Evolutionary conservation across 2,888 invertebrate genomes (phyloP), one percentile per base, ranked within the genome.

Genomic region (Hemithea aestivaria): DNA sequence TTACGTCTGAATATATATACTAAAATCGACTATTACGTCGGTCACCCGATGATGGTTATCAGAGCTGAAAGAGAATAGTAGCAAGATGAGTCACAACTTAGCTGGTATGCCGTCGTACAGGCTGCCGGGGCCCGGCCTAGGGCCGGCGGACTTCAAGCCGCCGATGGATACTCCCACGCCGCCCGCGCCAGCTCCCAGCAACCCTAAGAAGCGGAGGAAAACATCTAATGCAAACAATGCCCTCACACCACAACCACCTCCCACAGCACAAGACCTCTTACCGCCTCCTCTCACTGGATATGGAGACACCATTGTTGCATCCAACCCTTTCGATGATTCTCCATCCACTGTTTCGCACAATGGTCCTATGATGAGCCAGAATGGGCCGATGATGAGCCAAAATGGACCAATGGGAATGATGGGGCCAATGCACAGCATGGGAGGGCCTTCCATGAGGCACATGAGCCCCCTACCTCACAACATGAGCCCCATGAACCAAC

Each of bases 241-340:
- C 40, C 78, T 88, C 45, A 88, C 91, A 64, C 91, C 92, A 53
- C 91, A 92, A 58, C 92, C 92, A 39, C 91, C 90, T 53, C 92
- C 91, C 40, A 93, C 92, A 41, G 91, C 90, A 64, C 93, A 92
- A 61, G 93, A 95, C 76, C 92, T 95, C 66, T 82, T 96, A 48
- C 89, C 96, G 57, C 96, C 96, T 27, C 96, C 96, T 12, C 91
- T 96, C 62, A 93, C 94, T 27, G 96, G 96, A 53, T 96, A 95
- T 79, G 96, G 96, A 22, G 97, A 97, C 70, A 97, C 96, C 42
- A 96, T 97, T 67, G 93, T 96, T 45, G 97, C 97, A 40, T 96
- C 96, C 48, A 97, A 97, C 82, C 97, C 97, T 23, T 97, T 97
- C 75, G 97, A 97, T 81, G 97, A 97, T 73, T 94, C 94, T 35